Conservation (phyloP, 30 jellyfish, hydroid and myxozoan species). For the Cassiopea andromeda region DNA sequence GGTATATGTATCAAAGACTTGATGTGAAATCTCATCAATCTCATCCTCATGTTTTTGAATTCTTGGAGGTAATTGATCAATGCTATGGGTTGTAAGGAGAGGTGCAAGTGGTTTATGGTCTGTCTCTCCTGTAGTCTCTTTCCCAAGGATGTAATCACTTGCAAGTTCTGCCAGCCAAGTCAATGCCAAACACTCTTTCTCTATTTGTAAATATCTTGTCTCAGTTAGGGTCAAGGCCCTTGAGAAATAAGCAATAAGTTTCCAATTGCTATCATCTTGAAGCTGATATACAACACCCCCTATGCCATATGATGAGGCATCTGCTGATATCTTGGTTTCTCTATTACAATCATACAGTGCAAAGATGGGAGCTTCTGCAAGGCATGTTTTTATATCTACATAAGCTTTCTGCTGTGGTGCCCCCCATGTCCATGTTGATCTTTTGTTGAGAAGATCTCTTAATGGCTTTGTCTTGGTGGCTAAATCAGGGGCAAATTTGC, state of each 20-base stretch:
- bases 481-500: conserved; percentile 52
- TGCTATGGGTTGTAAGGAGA: conserved; percentile 47
- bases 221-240: conserved; percentile 55
- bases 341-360: conserved; percentile 14
- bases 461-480: conserved; percentile 53
- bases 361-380: conserved; percentile 17
- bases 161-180: conserved; percentile 61
- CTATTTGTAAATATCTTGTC: conserved; percentile 55
- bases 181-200: conserved; percentile 75
- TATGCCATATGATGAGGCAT: conserved; percentile 63
- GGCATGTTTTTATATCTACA: conserved; percentile 33
- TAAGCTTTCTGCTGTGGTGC: conserved; percentile 51
- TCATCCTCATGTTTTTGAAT: conserved; percentile 37
- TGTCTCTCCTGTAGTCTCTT: conserved; percentile 52
- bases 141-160: conserved; percentile 65
- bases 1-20: conserved; percentile 39
- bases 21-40: conserved; percentile 37
- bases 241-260: conserved; percentile 59
- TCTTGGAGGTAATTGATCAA: conserved; percentile 50
- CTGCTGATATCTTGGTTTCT: conserved; percentile 43
- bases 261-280: conserved; percentile 41
- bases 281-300: conserved; percentile 55
- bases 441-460: conserved; percentile 39
- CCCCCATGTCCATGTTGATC: conserved; percentile 44
- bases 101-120: conserved; percentile 53